phyloP scores from a whole-genome alignment of 2,113 vertebrate species.

The Phrynocephalus versicolor region DNA sequence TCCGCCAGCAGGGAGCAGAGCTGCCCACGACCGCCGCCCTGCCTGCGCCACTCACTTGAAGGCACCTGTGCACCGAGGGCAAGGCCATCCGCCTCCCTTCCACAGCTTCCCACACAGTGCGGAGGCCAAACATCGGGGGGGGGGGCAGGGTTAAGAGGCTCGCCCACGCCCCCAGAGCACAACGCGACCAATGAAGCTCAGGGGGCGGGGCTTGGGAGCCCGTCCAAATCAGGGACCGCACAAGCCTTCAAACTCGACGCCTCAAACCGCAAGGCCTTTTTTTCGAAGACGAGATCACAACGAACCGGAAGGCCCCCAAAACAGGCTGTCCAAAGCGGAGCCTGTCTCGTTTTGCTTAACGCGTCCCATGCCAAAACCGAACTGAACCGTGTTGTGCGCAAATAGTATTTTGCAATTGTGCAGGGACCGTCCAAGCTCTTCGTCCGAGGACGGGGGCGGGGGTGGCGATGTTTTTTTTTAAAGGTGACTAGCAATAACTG shows the following conservation, averaged over 20 bases:
- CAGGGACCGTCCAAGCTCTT: not conserved
- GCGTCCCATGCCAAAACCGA: too few species aligned
- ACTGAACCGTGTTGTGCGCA: not conserved
- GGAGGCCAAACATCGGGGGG: not conserved
- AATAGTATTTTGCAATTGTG: not conserved
- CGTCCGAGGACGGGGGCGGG: accelerated
- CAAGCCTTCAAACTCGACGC: not conserved
- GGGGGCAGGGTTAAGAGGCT: not conserved
- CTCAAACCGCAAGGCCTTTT: too few species aligned
- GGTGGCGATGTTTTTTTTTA: not conserved
- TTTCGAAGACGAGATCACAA: not conserved
- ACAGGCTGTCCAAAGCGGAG: not conserved
- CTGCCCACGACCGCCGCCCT: not conserved
- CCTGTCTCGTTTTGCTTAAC: not conserved
- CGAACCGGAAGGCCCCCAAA: not conserved
- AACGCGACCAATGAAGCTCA: not conserved
- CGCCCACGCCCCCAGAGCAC: accelerated
- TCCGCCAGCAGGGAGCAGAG: too few species aligned
- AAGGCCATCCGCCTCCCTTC: constrained; percentile 34
- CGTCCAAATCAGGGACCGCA: not conserved
- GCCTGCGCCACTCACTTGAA: constrained; percentile 55
- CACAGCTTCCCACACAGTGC: not conserved
- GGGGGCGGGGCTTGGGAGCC: not conserved
- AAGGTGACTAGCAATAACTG: not conserved
- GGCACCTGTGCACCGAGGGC: constrained; percentile 46